phyloP scores from a whole-genome alignment of 2,113 vertebrate genomes.

The Eudyptes chrysolophus region DNA sequence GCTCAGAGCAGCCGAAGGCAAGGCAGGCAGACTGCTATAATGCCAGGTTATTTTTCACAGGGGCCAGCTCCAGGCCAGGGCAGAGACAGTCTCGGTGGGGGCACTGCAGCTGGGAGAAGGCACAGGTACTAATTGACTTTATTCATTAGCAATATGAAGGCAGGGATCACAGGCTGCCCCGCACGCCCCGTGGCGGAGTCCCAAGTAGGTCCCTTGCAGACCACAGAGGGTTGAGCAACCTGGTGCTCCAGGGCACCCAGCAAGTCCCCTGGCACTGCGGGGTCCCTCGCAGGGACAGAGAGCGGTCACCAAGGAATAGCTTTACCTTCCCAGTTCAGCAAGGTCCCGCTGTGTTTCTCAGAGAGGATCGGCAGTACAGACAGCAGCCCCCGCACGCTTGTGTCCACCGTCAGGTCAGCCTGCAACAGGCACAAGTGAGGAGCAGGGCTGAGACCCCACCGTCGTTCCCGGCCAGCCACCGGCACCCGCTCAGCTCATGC shows the following conservation, averaged over 20 bases:
- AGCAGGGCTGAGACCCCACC: fast-evolving
- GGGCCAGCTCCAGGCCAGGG: not conserved
- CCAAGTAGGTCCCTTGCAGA: not conserved
- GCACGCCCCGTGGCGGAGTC: not conserved
- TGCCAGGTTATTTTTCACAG: not conserved
- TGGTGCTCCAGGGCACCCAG: not conserved
- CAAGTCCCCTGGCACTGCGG: fast-evolving
- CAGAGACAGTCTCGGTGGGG: not conserved
- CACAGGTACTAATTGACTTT: not conserved
- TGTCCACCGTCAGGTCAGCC: constrained; percentile 58
- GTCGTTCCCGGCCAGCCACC: not conserved
- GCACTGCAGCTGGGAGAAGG: not conserved
- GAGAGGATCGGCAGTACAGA: constrained; percentile 56
- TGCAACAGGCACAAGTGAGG: not conserved
- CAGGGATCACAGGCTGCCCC: not conserved
- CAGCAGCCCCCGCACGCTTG: constrained; percentile 65
- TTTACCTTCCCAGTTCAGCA: constrained; percentile 70
- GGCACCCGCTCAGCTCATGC: not conserved
- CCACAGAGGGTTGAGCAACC: not conserved
- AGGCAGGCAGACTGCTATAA: not conserved
- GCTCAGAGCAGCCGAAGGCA: not conserved
- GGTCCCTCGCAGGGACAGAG: fast-evolving
- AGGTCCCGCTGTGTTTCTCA: constrained; percentile 43
- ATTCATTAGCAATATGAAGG: not conserved
- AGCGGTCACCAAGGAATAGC: constrained; percentile 67